Base-by-base conservation (phyloP, 1,140 invertebrate species). In the Euwallacea fornicatus region DNA sequence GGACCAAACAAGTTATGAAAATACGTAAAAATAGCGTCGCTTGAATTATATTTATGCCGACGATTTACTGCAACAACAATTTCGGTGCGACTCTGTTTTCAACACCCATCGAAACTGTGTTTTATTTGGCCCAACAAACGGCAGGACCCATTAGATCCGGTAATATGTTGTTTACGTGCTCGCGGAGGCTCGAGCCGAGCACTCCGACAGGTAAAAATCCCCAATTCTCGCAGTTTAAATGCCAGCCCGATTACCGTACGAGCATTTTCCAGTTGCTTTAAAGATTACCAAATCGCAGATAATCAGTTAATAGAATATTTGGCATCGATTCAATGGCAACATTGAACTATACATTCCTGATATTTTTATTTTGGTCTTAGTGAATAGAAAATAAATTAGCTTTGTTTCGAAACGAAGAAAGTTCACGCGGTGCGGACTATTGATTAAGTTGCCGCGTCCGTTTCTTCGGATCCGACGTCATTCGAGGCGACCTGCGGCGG, bases 251-350 rank as follows among this genome's bases (percentile, higher is more conserved):
- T 50, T 50, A 50, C 46, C 7, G 46, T 50, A 10, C 9, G 46
- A 50, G 7, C 6, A 50, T 11, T 50, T 13, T 13, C 46, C 9
- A 13, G 46, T 13, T 11, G 9, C 13, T 13, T 50, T 63, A 63
- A 33, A 60, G 21, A 60, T 60, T 41, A 60, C 41, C 21, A 60
- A 33, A 60, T 56, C 54, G 8, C 16, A 15, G 10, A 21, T 56
- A 56, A 56, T 15, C 54, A 56, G 9, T n/a, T n/a, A 43, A 21
- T 43, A 58, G 9, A 16, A 41, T 43, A 61, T 61, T 61, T 61
- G 59, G 59, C 59, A 61, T 41, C 59, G 9, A 41, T 61, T 61
- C 59, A 61, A 61, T 61, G 59, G 41, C 59, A 61, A 42, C 16
- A 61, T 61, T 43, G 59, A 58, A 58, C 13, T 58, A 33, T 58